Conservation (phyloP, 2,888 invertebrate genomes). For the Agelastica alni region DNA sequence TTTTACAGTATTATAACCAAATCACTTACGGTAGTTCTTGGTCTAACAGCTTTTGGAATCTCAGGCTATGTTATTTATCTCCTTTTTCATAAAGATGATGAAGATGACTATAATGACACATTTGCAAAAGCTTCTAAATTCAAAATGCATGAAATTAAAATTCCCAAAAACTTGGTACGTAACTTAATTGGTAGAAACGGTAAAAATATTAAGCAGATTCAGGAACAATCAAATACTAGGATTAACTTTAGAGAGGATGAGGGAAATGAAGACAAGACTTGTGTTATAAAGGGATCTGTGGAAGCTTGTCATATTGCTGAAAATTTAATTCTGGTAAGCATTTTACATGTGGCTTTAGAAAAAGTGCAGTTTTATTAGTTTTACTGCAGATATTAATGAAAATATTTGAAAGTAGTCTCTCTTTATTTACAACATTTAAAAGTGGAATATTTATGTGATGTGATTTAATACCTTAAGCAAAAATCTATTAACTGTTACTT, state of each 20-base stretch:
- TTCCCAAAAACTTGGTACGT: slow-evolving; percentile 68
- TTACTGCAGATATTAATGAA: too few relatives aligned
- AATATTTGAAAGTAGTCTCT: too few relatives aligned
- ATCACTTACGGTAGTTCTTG: slow-evolving; percentile 61
- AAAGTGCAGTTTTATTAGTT: too few relatives aligned
- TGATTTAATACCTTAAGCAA: too few relatives aligned
- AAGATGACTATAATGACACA: slow-evolving; percentile 55
- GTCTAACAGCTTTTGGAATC: slow-evolving; percentile 70
- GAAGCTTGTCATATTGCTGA: slow-evolving; percentile 75
- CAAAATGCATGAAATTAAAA: slow-evolving; percentile 62
- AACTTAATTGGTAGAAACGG: slow-evolving; percentile 77
- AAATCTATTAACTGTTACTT: too few relatives aligned
- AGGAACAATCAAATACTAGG: slow-evolving; percentile 71
- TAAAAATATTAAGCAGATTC: slow-evolving; percentile 74
- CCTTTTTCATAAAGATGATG: slow-evolving; percentile 67
- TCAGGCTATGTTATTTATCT: slow-evolving; percentile 72
- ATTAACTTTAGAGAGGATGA: slow-evolving; percentile 63
- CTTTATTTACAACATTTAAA: too few relatives aligned
- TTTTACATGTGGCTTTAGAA: neutral
- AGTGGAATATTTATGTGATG: too few relatives aligned
- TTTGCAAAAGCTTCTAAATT: slow-evolving; percentile 49
- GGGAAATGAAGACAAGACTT: slow-evolving; percentile 64
- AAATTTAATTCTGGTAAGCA: slow-evolving; percentile 61
- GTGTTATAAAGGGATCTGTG: slow-evolving; percentile 71
- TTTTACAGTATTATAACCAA: slow-evolving; percentile 46